Evolutionary conservation across 2,113 vertebrate species (phyloP).

Genomic region (Polypterus bichir): DNA sequence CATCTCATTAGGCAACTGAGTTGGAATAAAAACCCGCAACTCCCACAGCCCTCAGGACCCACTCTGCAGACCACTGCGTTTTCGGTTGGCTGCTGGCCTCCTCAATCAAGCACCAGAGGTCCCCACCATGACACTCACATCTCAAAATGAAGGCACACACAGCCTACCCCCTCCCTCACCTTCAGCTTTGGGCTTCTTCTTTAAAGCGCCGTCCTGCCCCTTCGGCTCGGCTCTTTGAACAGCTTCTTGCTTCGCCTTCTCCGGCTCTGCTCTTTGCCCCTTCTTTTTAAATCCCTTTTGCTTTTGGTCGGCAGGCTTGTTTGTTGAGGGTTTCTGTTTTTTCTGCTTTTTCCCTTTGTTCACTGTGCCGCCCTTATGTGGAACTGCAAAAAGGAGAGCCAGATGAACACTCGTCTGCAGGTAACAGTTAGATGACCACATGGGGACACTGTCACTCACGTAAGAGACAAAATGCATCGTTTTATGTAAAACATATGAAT

Average conservation of each 20-base stretch:
- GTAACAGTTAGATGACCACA: not conserved
- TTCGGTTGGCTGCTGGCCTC: too few species aligned
- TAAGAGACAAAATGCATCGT: not conserved
- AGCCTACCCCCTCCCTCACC: conserved; percentile 9
- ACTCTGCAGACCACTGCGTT: too few species aligned
- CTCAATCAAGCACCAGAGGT: too few species aligned
- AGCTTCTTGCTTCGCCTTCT: not conserved
- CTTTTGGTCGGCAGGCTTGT: conserved; percentile 18
- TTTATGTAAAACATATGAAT: not conserved
- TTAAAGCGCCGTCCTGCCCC: not conserved
- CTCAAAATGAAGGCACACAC: too few species aligned
- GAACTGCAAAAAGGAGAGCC: conserved; percentile 28
- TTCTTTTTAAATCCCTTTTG: conserved; percentile 11
- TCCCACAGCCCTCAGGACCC: too few species aligned
- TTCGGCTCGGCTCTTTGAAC: not conserved
- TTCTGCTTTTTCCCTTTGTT: conserved; percentile 55
- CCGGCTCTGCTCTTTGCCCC: not conserved
- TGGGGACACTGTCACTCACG: not conserved
- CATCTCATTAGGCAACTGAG: too few species aligned
- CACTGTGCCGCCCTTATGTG: conserved; percentile 30
- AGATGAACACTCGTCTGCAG: not conserved
- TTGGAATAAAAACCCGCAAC: too few species aligned
- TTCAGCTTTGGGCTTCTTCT: conserved; percentile 10
- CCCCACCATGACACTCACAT: too few species aligned
- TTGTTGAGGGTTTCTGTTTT: conserved; percentile 37